Evolutionary conservation across 2,113 vertebrate species (phyloP), one percentile per base, ranked within the genome.

Genomic region (Mungos mungo): DNA sequence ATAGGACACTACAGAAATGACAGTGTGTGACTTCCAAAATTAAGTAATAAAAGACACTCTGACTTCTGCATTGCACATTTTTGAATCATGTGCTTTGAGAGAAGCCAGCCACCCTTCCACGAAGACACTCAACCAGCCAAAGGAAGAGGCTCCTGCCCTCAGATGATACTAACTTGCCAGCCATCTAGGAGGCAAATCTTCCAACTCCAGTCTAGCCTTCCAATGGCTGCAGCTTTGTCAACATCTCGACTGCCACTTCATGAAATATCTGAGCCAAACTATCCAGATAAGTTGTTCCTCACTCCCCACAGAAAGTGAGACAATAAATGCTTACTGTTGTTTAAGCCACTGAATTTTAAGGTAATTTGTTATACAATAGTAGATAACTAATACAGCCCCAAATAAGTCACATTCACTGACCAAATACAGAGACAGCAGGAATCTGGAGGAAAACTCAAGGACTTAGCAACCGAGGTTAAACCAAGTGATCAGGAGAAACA

Each of bases 141-240:
- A 54, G 4, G 41, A 25, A 52, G 23, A 65, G 25, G 52, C 27
- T 54, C 52, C 63, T 63, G 57, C 38, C 23, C 29, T 50, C 33
- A 85, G 54, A 33, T 52, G 68, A 92, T 27, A 80, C 29, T 66
- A 81, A 74, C 18, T 50, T 85, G 85, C 12, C 54, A 92, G 83
- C 66, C 71, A 76, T n/a, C 38, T 45, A 95, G 80, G 72, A 97
- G 89, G 25, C 50, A 76, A 63, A 85, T 77, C 33, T 16, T 95
- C 47, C 13, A 47, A 9, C 16, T 9, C 29, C 5, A 35, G 27
- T 23, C 5, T 41, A 87, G 74, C 25, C 50, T 88, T 79, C 68
- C 47, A 19, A 96, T 38, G n/a, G 54, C 74, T 63, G 1, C 29
- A 90, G 25, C 21, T 71, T 47, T 60, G 23, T 47, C 6, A 18